Evolutionary conservation across 2,113 vertebrate species (phyloP).

Genomic region (Micronisus gabar): DNA sequence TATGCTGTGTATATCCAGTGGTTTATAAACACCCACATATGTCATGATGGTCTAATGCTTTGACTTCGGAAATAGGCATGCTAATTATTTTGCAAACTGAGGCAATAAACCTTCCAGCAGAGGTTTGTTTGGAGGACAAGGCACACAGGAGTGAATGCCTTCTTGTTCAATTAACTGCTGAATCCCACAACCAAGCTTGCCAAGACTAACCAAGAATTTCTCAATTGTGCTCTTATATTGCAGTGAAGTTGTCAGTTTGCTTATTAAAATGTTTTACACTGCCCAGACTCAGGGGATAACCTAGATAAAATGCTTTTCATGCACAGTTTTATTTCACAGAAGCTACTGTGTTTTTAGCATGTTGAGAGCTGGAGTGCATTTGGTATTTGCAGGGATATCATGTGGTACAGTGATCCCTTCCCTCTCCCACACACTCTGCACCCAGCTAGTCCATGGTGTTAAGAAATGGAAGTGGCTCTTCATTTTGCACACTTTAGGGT

Average conservation of each 20-base stretch:
- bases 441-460: neutral
- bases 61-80: neutral
- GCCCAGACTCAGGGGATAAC: neutral
- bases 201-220: constrained; percentile 26
- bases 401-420: neutral
- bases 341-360: neutral
- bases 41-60: neutral
- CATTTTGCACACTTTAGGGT: neutral
- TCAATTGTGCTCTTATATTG: neutral
- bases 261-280: neutral
- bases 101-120: neutral
- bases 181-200: neutral
- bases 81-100: neutral
- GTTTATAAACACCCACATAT: neutral
- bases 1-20: neutral
- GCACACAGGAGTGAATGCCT: neutral
- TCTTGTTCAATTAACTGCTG: neutral
- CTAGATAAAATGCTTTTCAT: neutral
- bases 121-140: neutral
- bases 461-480: neutral
- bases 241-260: neutral
- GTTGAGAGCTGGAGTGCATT: neutral
- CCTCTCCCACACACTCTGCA: neutral
- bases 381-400: neutral
- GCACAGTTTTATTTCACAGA: neutral